phyloP scores from a whole-genome alignment of 2,797 vertebrate genomes.

The Cephalopachus bancanus region DNA sequence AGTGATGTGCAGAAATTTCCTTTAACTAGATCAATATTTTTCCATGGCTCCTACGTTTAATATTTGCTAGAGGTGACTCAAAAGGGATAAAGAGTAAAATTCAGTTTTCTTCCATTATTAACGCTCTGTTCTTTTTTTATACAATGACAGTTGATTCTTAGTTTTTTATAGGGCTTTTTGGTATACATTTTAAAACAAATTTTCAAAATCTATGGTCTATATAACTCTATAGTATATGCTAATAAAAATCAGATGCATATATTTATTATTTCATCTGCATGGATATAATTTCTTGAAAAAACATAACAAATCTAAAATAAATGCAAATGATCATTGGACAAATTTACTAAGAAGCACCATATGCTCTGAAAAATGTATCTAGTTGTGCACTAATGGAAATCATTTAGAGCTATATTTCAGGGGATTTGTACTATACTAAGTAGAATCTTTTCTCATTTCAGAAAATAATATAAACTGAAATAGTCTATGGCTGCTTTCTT shows the following conservation, averaged over 20 bases:
- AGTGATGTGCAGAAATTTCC: neutral
- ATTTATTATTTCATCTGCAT: neutral
- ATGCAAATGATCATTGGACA: constrained; percentile 42
- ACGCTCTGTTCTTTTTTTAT: neutral
- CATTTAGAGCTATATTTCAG: constrained; percentile 38
- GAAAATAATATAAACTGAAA: constrained; percentile 25
- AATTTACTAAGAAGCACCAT: constrained; percentile 35
- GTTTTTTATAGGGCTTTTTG: neutral
- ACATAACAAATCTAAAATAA: constrained; percentile 56
- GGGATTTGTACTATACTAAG: neutral
- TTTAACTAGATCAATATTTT: neutral
- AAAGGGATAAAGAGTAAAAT: neutral
- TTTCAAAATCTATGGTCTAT: neutral
- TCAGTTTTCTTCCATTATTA: neutral
- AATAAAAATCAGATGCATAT: neutral
- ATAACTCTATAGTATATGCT: neutral
- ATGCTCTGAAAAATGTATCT: constrained; percentile 38
- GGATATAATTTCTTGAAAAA: neutral
- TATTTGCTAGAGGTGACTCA: neutral
- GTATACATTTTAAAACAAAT: neutral
- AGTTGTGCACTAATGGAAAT: neutral
- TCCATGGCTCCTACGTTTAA: neutral
- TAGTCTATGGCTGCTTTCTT: neutral
- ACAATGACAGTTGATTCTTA: neutral
- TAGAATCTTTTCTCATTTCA: neutral